Base-by-base conservation (phyloP, 92 coral and sea anemone species). In the Epizoanthus stellaris region DNA sequence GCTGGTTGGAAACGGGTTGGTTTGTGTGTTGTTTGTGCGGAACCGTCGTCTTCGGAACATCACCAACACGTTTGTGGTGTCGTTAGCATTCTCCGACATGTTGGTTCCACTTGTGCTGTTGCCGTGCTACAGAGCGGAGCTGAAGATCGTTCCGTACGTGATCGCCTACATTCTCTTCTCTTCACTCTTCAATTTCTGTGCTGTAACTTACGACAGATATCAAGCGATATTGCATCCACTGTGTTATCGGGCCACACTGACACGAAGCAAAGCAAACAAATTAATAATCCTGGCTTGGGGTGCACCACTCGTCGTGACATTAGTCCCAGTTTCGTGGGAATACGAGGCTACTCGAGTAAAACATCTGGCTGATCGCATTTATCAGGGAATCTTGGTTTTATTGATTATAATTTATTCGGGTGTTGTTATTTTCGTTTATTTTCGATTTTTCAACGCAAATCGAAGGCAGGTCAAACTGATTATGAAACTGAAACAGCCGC, bases 151-250 rank as follows among this genome's bases (percentile, higher is more conserved):
- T 61, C 95, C 98, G 0, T 95, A 95, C 58, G 86, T 95, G 20
- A 92, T 95, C 36, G 95, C 96, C 7, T 95, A 92, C 81, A 95
- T 95, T 4, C 95, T 95, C 7, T 92, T 95, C 66, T 94, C 98
- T 3, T 95, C 95, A 7, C 92, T 95, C 42, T 94, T 95, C 77
- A 95, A 95, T 81, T 88, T 95, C 77, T 94, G 98, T 68, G 98
- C 98, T 11, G 92, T 95, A 7, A 95, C 98, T 1, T 95, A 93
- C 88, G 98, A 95, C 47, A 88, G 98, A 8, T 95, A 88, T 86
- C 95, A 89, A 57, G 96, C 98, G 25, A 90, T 95, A 16, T 62
- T 94, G 5, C 83, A 92, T 8, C 98, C 98, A 6, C 92, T 95
- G n/a, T 81, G 89, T 21, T 95, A 95, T 88, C 86, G 89, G 70